Base-by-base conservation (phyloP, 2,888 invertebrate genomes). In the Coenonympha glycerion region DNA sequence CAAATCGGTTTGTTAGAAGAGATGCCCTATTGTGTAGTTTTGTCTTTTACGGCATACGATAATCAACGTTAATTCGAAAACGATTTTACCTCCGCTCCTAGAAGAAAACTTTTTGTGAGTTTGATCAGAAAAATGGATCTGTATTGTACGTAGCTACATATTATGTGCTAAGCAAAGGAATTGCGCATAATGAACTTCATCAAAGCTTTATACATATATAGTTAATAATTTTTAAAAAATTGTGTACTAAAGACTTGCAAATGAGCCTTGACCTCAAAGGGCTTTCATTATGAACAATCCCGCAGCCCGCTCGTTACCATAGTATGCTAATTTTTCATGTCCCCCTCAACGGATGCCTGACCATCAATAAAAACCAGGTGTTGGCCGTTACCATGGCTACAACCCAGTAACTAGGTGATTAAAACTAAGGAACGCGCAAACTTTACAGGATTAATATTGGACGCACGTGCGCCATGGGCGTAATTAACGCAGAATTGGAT, bases 251-350 rank as follows among this genome's bases (percentile, higher is more conserved):
- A 34, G 39, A 39, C 39, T 22, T 44, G 21, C 18, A 41, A 40
- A 47, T 34, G 41, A 41, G 47, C 42, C 52, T 47, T 47, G 52
- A 48, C 52, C 52, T 44, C 44, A 45, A 47, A 31, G 39, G 48
- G 8, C 33, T 44, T 45, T 37, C 47, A 45, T 52, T 36, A 46
- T 31, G 13, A 46, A 31, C 37, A 40, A 49, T 39, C 18, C 33
- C 39, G 31, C 40, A 19, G 15, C 39, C 26, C 31, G 41, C 41
- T 49, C 58, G 63, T 69, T 60, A 75, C 69, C 77, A 78, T 73
- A 74, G 65, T 68, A 81, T 80, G 81, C 73, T 76, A 82, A 78
- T 81, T 73, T 75, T 74, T 75, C 69, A 44, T 22, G 52, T 53
- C 36, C 49, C 62, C 59, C 55, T 52, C 53, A 51, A 45, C 53